A percentile compares a stretch with the other conserved stretches of the same genome.
Evolutionary conservation across 2,888 invertebrate genomes (phyloP).

Genomic region (Plusia festucae): DNA sequence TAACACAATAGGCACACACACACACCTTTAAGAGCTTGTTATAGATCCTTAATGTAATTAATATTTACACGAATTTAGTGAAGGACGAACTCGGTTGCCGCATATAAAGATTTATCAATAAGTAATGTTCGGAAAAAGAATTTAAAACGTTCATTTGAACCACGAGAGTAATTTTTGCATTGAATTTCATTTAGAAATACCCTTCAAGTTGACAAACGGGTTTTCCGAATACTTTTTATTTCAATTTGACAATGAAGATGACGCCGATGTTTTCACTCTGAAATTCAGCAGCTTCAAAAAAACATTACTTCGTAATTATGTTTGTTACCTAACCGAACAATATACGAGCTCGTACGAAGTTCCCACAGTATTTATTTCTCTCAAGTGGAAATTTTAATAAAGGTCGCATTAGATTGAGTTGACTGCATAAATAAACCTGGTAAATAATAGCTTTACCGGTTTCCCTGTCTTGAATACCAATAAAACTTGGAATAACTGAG

Average conservation of each 20-base stretch:
- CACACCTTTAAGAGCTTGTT: not conserved
- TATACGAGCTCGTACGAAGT: no score
- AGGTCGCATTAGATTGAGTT: not conserved
- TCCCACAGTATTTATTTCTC: not conserved
- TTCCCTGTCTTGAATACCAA: slow-evolving; percentile 5
- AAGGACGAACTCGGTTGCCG: not conserved
- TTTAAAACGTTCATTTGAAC: not conserved
- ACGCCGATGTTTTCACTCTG: not conserved
- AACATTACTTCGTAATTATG: not conserved
- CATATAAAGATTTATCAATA: no score
- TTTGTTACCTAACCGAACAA: not conserved
- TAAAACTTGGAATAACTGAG: slow-evolving; percentile 2
- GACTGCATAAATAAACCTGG: not conserved
- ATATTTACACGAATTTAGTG: not conserved
- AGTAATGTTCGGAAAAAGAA: no score
- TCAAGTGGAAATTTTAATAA: not conserved
- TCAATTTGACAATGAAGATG: not conserved
- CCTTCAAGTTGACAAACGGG: not conserved
- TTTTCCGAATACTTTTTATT: not conserved
- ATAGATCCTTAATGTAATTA: not conserved
- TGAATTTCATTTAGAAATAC: not conserved
- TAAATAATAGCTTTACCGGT: slow-evolving; percentile 2
- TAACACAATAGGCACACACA: not conserved
- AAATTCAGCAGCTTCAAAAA: not conserved
- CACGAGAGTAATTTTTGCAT: not conserved